Percentiles rank a stretch among this genome's conserved stretches.
These are phyloP conservation scores for Athalia cordata DNA, from an alignment of 2,888 invertebrate species.

Conservation along the genomic window DNA sequence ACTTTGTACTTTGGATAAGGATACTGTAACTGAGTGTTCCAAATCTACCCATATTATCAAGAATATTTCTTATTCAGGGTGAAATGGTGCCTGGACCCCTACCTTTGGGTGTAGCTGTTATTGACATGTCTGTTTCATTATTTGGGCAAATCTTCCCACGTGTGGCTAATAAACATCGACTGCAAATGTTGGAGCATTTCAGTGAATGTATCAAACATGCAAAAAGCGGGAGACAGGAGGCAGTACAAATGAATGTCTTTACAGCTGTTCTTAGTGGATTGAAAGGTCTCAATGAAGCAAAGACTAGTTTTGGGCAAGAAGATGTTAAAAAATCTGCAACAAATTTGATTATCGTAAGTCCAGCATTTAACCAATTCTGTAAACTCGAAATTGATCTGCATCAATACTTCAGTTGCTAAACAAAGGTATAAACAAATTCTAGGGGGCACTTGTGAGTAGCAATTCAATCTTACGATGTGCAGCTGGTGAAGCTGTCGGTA, in stretches of 20 bases:
- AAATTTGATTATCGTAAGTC: slow-evolving; percentile 84
- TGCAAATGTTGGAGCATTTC: slow-evolving; percentile 98
- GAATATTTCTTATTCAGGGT: slow-evolving; percentile 70
- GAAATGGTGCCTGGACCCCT: slow-evolving; percentile 84
- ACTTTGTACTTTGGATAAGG: not conserved
- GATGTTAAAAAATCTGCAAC: slow-evolving; percentile 91
- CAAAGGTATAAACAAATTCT: slow-evolving; percentile 54
- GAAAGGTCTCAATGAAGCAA: slow-evolving; percentile 90
- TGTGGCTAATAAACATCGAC: slow-evolving; percentile 95
- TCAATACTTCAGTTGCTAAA: not conserved
- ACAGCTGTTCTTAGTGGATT: slow-evolving; percentile 93
- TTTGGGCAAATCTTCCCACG: slow-evolving; percentile 96
- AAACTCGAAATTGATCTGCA: not conserved
- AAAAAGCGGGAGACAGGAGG: slow-evolving; percentile 94
- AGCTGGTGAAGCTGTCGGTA: slow-evolving; percentile 95
- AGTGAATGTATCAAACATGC: slow-evolving; percentile 95
- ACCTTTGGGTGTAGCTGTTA: slow-evolving; percentile 96
- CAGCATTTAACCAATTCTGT: slow-evolving; percentile 24
- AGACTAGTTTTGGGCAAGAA: slow-evolving; percentile 90
- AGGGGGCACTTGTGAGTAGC: slow-evolving; percentile 83
- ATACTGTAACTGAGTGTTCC: not conserved
- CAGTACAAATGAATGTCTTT: slow-evolving; percentile 96
- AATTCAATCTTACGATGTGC: slow-evolving; percentile 92
- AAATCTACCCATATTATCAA: not conserved
- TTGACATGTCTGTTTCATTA: slow-evolving; percentile 93